Conservation (phyloP, 2,888 invertebrate genomes). For the Lasius fuliginosus region DNA sequence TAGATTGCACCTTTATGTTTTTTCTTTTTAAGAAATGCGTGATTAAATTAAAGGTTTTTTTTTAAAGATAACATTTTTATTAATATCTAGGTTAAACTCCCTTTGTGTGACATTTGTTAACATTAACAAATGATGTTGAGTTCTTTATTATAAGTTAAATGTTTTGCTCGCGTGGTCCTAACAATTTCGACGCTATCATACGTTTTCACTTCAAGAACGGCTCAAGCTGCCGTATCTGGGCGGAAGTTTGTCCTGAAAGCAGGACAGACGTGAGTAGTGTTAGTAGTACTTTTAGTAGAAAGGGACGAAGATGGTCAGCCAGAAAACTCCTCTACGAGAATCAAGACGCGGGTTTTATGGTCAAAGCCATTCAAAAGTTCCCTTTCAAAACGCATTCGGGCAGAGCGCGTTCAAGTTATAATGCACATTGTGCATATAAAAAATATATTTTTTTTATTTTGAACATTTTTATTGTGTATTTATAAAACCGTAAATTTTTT, state of each 20-base stretch:
- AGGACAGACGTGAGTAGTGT: constrained; percentile 6
- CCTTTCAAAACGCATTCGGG: constrained; percentile 24
- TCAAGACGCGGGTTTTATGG: constrained; percentile 12
- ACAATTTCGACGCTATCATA: constrained; percentile 21
- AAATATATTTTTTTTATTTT: not conserved
- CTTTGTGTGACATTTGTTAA: not conserved
- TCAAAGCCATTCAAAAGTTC: constrained; percentile 26
- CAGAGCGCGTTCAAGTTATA: constrained; percentile 10
- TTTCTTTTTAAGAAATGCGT: not conserved
- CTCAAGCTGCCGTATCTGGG: constrained; percentile 32
- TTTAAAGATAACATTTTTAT: not conserved
- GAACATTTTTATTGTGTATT: not conserved
- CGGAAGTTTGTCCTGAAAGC: constrained; percentile 45
- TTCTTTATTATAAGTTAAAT: not conserved
- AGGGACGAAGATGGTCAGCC: constrained; percentile 8
- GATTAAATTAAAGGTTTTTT: not conserved
- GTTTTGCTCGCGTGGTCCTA: not conserved
- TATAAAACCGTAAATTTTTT: not conserved
- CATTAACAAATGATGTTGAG: not conserved
- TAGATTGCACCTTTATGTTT: not conserved
- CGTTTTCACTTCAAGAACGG: constrained; percentile 32
- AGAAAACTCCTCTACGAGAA: not conserved
- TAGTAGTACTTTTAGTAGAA: constrained; percentile 27
- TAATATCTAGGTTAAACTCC: not conserved
- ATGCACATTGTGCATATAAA: not conserved